phyloP scores from a whole-genome alignment of 2,113 vertebrate species.

The Ailuropoda melanoleuca region DNA sequence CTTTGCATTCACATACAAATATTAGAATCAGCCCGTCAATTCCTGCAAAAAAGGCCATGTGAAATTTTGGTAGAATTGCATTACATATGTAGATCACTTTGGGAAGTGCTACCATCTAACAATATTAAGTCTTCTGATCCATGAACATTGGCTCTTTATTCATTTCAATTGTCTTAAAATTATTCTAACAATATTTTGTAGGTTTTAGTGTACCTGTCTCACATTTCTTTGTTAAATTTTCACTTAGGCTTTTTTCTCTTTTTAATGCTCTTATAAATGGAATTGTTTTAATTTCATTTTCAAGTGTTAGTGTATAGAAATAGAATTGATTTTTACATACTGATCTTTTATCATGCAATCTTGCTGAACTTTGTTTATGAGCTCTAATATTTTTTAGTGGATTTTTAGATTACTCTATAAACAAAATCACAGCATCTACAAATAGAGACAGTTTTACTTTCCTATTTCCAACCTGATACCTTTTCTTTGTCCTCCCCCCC shows the following conservation, averaged over 20 bases:
- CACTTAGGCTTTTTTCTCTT: background rate
- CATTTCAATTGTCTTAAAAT: background rate
- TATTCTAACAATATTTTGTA: background rate
- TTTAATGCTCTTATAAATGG: background rate
- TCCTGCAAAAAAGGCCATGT: background rate
- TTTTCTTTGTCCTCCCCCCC: background rate
- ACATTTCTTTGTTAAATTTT: background rate
- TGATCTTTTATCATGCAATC: background rate
- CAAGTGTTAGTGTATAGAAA: background rate
- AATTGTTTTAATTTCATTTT: background rate
- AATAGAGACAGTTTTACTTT: background rate
- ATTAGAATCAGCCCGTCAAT: background rate
- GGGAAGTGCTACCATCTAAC: background rate
- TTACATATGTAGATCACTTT: background rate
- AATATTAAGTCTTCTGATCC: background rate
- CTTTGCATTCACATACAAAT: background rate
- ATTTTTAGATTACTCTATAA: background rate
- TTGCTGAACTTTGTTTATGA: background rate
- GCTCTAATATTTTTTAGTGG: background rate
- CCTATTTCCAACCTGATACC: background rate
- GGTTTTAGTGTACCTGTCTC: background rate
- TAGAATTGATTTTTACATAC: background rate
- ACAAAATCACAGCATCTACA: background rate
- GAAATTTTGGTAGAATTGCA: background rate
- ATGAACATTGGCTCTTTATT: background rate